Evolutionary conservation across 1,140 invertebrate species (phyloP).

Genomic region (Prorops nasuta): DNA sequence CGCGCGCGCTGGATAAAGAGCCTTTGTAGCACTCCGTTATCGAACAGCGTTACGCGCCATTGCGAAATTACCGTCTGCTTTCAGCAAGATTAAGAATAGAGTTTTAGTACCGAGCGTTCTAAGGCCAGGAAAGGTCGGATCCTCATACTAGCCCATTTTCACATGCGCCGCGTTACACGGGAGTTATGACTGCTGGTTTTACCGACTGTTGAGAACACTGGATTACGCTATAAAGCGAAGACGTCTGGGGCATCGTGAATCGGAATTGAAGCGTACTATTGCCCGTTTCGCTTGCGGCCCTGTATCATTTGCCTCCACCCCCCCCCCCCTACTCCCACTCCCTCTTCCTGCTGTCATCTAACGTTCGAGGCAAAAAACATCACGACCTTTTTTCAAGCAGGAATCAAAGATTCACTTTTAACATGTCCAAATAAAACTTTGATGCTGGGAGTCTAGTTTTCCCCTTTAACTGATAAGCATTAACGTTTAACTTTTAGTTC

Average conservation of each 20-base stretch:
- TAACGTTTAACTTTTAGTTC: too few relatives aligned
- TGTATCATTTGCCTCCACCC: too few relatives aligned
- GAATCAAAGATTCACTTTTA: too few relatives aligned
- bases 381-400: too few relatives aligned
- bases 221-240: conserved; percentile 16
- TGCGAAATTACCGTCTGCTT: conserved; percentile 45
- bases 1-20: too few relatives aligned
- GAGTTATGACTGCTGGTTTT: conserved; percentile 30
- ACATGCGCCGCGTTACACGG: conserved; percentile 23
- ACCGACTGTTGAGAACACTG: conserved; percentile 17
- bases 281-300: conserved; percentile 12
- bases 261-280: conserved; percentile 21
- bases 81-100: conserved; percentile 46
- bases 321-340: too few relatives aligned
- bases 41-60: conserved; percentile 33
- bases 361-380: too few relatives aligned
- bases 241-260: conserved; percentile 18
- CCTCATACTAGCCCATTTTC: conserved; percentile 29
- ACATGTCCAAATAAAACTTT: too few relatives aligned
- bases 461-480: too few relatives aligned
- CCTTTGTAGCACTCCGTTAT: too few relatives aligned
- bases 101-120: conserved; percentile 27
- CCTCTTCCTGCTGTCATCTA: too few relatives aligned
- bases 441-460: too few relatives aligned
- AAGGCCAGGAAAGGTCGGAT: conserved; percentile 19